Evolutionary conservation across 2,888 invertebrate genomes (phyloP), one percentile per base, ranked within the genome.

Genomic region (Leucophenga montana): DNA sequence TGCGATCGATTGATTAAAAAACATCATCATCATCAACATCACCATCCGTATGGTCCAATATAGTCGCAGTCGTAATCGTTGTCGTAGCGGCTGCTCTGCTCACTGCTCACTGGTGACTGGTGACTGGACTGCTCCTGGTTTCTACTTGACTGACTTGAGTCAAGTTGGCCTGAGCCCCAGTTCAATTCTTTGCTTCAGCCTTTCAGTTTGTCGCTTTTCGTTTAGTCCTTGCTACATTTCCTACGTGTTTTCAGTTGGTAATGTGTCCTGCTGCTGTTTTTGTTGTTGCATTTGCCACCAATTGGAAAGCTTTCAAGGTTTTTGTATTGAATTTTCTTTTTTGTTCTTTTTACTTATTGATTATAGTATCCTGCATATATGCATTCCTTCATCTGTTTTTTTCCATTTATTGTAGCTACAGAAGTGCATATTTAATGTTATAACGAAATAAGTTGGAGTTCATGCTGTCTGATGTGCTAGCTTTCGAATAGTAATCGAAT

Each of bases 1-100:
- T 71, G 71, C 73, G 54, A 69, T 73, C 73, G 70, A 73, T 73
- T 73, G 73, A 72, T 71, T 75, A 69, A 73, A 75, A 68, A 72
- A 68, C 48, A 56, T 66, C 66, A 20, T 31, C 54, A 64, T 64
- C 46, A 61, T 39, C 50, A 50, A 50, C 18, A 18, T 8, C 39
- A 39, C 8, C 39, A 39, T 1, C 39, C 3, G 8, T 11, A 33
- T 33, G 4, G 14, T 50, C 50, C 33, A 50, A 11, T 14, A 11
- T 56, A 18, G 14, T n/a, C n/a, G 14, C 14, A 22, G 31, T 31
- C n/a, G 13, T 27, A 16, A n/a, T 50, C 50, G 8, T 18, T 6
- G 16, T 50, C 2, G 16, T 50, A n/a, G n/a, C n/a, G n/a, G n/a
- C n/a, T n/a, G n/a, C n/a, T n/a, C n/a, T n/a, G n/a, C n/a, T n/a